Conservation (phyloP, 2,797 vertebrate species). For the Crenichthys baileyi region DNA sequence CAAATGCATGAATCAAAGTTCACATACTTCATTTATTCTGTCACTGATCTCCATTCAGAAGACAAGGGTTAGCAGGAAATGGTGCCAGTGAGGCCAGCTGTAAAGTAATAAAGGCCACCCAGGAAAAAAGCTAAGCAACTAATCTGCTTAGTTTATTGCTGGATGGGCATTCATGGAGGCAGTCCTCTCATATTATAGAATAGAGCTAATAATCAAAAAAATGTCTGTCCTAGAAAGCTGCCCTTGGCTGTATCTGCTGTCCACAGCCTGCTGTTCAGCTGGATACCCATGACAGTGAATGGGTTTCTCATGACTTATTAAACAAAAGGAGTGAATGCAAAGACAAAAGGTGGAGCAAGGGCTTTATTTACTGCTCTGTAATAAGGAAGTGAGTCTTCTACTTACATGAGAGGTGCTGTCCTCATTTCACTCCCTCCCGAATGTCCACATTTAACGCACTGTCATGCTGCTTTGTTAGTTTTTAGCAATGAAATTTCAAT, state of each 20-base stretch:
- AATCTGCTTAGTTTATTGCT: constrained; percentile 42
- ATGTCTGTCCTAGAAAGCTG: not conserved
- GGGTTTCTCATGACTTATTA: constrained; percentile 39
- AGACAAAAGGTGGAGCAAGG: not conserved
- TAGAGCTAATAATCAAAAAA: constrained; percentile 14
- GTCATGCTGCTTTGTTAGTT: not conserved
- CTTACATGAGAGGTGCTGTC: not conserved
- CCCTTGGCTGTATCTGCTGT: not conserved
- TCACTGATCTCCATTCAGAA: not conserved
- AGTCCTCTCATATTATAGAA: constrained; percentile 37
- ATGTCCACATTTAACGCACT: not conserved
- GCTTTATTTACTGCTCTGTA: constrained; percentile 26
- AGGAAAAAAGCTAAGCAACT: constrained; percentile 13
- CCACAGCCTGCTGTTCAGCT: not conserved
- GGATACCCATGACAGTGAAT: not conserved
- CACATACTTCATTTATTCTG: not conserved
- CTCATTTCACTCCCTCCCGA: not conserved
- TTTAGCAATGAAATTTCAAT: not conserved
- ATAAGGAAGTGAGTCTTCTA: constrained; percentile 4
- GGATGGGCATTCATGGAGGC: constrained; percentile 7
- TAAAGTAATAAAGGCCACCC: constrained; percentile 32
- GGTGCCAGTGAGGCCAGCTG: not conserved
- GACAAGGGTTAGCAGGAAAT: not conserved
- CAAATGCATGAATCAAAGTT: not conserved
- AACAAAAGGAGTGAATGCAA: constrained; percentile 4